A percentile compares a stretch with the other conserved stretches of the same genome.
These are phyloP conservation scores for Caenorhabditis drosophilae DNA, from an alignment of 2,888 invertebrate species.

Conservation along the genomic window DNA sequence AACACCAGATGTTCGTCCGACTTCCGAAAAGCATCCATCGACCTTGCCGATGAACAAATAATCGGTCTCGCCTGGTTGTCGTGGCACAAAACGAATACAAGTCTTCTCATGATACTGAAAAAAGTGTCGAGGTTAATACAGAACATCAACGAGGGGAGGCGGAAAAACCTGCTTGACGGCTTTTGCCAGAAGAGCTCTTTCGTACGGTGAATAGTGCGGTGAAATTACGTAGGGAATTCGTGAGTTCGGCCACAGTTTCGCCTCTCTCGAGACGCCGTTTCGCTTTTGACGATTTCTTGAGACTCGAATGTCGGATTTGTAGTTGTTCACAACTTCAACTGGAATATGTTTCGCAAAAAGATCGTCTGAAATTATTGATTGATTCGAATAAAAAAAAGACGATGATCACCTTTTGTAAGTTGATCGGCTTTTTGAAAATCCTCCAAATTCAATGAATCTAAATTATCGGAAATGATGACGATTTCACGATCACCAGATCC, in stretches of 20 bases:
- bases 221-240: conserved; percentile 69
- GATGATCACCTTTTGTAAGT: conserved; percentile 18
- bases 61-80: conserved; percentile 61
- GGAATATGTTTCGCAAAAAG: conserved; percentile 56
- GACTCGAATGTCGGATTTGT: conserved; percentile 60
- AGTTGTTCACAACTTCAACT: conserved; percentile 62
- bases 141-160: no score
- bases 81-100: conserved; percentile 68
- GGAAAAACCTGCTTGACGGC: conserved; percentile 68
- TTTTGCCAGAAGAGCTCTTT: conserved; percentile 67
- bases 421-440: conserved; percentile 32
- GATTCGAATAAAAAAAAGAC: neutral
- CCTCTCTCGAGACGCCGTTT: conserved; percentile 65
- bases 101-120: conserved; percentile 68
- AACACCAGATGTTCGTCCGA: conserved; percentile 68
- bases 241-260: conserved; percentile 68
- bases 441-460: conserved; percentile 17
- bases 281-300: conserved; percentile 47
- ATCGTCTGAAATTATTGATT: conserved; percentile 48
- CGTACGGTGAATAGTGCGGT: conserved; percentile 64
- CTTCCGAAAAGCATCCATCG: conserved; percentile 68
- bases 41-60: conserved; percentile 68
- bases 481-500: no score
- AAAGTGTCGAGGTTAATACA: neutral
- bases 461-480: neutral